phyloP scores from a whole-genome alignment of 2,113 vertebrate genomes.

The Psittacula cyanocephala region DNA sequence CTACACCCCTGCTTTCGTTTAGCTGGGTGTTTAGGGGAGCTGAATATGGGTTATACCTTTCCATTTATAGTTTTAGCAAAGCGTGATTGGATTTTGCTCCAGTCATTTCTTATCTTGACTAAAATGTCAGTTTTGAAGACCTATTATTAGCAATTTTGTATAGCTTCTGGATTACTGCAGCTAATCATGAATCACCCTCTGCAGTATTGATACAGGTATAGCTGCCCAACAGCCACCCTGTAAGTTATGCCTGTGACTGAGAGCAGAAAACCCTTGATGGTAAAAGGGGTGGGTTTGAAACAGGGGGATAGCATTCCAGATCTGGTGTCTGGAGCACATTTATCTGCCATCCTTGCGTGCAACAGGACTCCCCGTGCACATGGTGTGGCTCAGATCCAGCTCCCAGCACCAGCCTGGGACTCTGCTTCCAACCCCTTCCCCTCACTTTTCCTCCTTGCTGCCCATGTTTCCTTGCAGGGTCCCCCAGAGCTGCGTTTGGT shows the following conservation, averaged over 20 bases:
- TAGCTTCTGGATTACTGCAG: slow-evolving; percentile 62
- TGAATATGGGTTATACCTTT: slow-evolving; percentile 55
- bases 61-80: slow-evolving; percentile 58
- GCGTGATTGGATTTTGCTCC: slow-evolving; percentile 43
- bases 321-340: neutral
- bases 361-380: neutral
- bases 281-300: neutral
- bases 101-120: slow-evolving; percentile 52
- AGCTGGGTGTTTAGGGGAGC: slow-evolving; percentile 20
- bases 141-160: slow-evolving; percentile 66
- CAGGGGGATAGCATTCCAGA: neutral
- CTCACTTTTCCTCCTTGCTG: neutral
- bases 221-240: slow-evolving; percentile 6
- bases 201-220: slow-evolving; percentile 65
- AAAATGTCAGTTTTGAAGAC: slow-evolving; percentile 54
- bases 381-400: neutral
- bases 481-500: neutral
- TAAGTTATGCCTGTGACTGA: neutral
- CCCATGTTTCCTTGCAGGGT: neutral
- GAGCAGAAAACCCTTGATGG: neutral
- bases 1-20: slow-evolving; percentile 7
- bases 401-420: neutral
- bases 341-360: accelerated
- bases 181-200: slow-evolving; percentile 69
- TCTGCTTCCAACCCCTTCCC: neutral